A percentile compares a stretch with the other conserved stretches of the same genome.
Evolutionary conservation across 2,113 vertebrate species (phyloP).

Genomic region (Trematocara macrostoma): DNA sequence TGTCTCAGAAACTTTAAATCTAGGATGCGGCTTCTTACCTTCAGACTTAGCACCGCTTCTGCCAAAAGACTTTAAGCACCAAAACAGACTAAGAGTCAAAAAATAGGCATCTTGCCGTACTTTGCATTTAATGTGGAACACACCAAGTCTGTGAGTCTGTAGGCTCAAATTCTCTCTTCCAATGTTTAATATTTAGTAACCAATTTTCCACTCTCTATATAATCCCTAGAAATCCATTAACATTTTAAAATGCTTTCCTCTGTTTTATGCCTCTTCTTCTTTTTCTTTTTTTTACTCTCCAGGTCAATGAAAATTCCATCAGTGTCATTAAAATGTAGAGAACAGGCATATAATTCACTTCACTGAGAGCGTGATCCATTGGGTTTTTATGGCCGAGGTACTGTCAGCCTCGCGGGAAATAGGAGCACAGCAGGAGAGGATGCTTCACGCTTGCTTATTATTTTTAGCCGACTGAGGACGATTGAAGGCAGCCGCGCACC

Average conservation of each 20-base stretch:
- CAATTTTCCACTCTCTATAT: neutral
- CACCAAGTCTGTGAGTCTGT: neutral
- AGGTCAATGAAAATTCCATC: constrained; percentile 23
- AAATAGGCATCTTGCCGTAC: neutral
- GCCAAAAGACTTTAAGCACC: constrained; percentile 5
- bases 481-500: constrained; percentile 9
- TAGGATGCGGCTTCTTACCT: constrained; percentile 18
- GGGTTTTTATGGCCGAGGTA: constrained; percentile 11
- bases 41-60: constrained; percentile 8
- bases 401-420: neutral
- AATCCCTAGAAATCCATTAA: constrained; percentile 15
- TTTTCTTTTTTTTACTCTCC: neutral
- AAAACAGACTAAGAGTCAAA: neutral
- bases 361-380: constrained; percentile 1
- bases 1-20: constrained; percentile 37
- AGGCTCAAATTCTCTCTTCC: neutral
- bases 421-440: constrained; percentile 6
- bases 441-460: constrained; percentile 15
- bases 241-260: neutral
- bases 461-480: constrained; percentile 18
- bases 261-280: neutral
- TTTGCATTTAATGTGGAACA: constrained; percentile 20
- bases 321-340: constrained; percentile 11
- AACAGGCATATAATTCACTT: constrained; percentile 25
- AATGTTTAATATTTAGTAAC: constrained; percentile 4